Base-by-base conservation (phyloP, 2,797 vertebrate genomes). In the Lithobates sylvaticus region DNA sequence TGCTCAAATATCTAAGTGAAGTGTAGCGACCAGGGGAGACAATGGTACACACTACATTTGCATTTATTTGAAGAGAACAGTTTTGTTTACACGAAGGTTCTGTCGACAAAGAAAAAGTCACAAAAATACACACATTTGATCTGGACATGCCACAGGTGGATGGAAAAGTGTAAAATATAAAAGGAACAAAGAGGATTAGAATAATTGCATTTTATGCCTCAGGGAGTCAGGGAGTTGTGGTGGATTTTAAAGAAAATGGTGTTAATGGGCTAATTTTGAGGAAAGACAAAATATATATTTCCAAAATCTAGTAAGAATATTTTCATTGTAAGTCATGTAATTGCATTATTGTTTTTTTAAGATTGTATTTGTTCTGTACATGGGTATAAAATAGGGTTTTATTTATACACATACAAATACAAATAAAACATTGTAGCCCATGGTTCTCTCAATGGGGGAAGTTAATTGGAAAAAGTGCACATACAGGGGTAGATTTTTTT, bases 181-280 rank as follows among this genome's bases (percentile, higher is more conserved):
- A 32, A 77, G 81, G 75, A 83, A 86, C 80, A 78, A 83, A 87
- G 80, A 78, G 85, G 85, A 87, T 87, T 87, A 87, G 76, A 87
- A 83, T 87, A 87, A 87, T 87, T 87, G 85, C 85, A 87, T 83
- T 87, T 83, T 87, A 87, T 87, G 85, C 81, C 85, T 83, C 80
- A 87, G 75, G 85, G 85, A 87, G 54, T 58, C 21, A 21, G 54
- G 54, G 21, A 61, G 72, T 54, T 23, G 27, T 87, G 42, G 34
- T 83, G 75, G 85, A 76, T 78, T 87, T 67, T 83, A 72, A 61
- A 61, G 67, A 83, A 87, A 78, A 87, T 78, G 58, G 34, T 78
- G 69, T 73, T 83, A 87, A 87, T 78, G 32, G 81, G 27, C 32
- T 87, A 32, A 78, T 78, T 87, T 83, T 83, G 23, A 78, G 44